Evolutionary conservation across 2,888 invertebrate genomes (phyloP).

Genomic region (Tolmerus cingulatus): DNA sequence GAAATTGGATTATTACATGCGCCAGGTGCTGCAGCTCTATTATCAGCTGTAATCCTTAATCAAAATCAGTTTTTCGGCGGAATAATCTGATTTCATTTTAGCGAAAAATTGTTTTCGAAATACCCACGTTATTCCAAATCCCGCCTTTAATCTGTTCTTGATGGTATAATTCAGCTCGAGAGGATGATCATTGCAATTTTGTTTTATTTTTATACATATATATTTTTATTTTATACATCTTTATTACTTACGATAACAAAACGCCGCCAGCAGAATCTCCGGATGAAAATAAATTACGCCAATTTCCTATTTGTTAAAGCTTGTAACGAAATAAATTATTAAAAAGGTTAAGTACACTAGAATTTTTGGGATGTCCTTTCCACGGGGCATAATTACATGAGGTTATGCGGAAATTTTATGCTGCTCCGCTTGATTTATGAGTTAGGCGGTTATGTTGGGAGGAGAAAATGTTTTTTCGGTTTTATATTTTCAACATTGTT

Average conservation of each 20-base stretch:
- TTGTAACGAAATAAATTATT: slow-evolving; percentile 20
- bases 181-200: neutral
- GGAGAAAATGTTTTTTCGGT: neutral
- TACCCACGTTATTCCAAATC: neutral
- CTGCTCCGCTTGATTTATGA: neutral
- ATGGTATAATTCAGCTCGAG: neutral
- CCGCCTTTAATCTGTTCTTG: slow-evolving; percentile 6
- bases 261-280: neutral
- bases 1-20: neutral
- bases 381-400: slow-evolving; percentile 5
- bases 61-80: neutral
- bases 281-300: slow-evolving; percentile 17
- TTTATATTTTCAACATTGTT: slow-evolving; percentile 11
- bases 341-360: slow-evolving; percentile 16
- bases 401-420: neutral
- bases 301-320: slow-evolving; percentile 35
- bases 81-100: neutral
- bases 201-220: neutral
- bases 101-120: neutral
- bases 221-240: slow-evolving; percentile 11
- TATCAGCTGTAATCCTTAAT: slow-evolving; percentile 16
- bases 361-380: neutral
- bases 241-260: slow-evolving; percentile 4
- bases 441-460: neutral
- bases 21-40: neutral